Evolutionary conservation across 2,113 vertebrate species (phyloP).

Genomic region (Symphodus melops): DNA sequence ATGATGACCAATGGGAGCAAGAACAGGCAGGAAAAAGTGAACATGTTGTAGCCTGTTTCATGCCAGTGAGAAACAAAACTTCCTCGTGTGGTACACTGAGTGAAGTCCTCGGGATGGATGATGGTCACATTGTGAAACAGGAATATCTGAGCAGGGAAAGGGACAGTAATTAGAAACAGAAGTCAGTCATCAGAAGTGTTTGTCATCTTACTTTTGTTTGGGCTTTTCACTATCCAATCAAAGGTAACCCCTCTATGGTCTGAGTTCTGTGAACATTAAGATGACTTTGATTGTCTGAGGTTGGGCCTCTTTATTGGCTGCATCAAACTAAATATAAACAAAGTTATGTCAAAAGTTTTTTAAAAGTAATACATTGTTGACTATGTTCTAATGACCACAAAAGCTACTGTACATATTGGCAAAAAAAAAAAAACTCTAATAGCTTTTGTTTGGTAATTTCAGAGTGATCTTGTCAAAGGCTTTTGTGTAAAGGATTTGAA

Average conservation of each 20-base stretch:
- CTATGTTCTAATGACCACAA: neutral
- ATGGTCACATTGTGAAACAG: slow-evolving; percentile 84
- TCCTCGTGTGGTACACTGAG: slow-evolving; percentile 82
- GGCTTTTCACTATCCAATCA: too few relatives aligned
- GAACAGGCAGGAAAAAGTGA: slow-evolving; percentile 84
- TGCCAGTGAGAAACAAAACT: slow-evolving; percentile 81
- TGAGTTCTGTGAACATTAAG: too few relatives aligned
- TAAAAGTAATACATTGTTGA: neutral
- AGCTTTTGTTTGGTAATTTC: neutral
- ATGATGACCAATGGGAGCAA: slow-evolving; percentile 83
- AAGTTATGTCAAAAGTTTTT: too few relatives aligned
- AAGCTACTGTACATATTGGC: neutral
- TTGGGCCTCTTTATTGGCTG: too few relatives aligned
- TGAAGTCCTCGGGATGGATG: slow-evolving; percentile 78
- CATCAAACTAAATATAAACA: too few relatives aligned
- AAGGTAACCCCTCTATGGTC: too few relatives aligned
- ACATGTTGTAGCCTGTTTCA: slow-evolving; percentile 86
- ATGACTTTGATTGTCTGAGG: too few relatives aligned
- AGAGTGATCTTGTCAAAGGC: neutral
- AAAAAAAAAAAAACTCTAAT: too few relatives aligned
- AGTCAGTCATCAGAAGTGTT: too few relatives aligned
- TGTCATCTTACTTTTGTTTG: too few relatives aligned
- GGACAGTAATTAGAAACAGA: neutral
- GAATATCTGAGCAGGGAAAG: slow-evolving; percentile 70
- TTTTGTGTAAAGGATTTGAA: neutral